Evolutionary conservation across 2,797 vertebrate species (phyloP).

Genomic region (Garrulus glandarius): DNA sequence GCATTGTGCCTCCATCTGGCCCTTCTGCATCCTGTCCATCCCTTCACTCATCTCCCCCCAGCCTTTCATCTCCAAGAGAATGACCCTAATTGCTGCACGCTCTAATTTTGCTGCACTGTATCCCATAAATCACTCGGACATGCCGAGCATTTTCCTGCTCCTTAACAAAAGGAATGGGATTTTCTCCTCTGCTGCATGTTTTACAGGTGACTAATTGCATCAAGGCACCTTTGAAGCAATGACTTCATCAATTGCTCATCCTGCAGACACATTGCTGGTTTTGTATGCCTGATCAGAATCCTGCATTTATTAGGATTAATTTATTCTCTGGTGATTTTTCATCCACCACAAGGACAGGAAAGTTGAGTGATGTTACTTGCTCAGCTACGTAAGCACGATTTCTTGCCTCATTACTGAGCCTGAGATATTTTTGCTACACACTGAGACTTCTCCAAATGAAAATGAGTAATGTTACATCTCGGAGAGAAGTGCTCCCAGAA

Average conservation of each 20-base stretch:
- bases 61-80: constrained; percentile 33
- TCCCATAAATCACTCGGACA: constrained; percentile 33
- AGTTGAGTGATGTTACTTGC: constrained; percentile 46
- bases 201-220: constrained; percentile 60
- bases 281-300: constrained; percentile 26
- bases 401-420: constrained; percentile 61
- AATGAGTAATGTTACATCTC: constrained; percentile 1
- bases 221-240: constrained; percentile 54
- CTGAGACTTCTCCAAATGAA: constrained; percentile 50
- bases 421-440: constrained; percentile 34
- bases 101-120: constrained; percentile 36
- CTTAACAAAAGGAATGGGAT: constrained; percentile 31
- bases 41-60: neutral
- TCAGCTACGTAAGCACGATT: constrained; percentile 54
- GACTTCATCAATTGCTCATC: constrained; percentile 61
- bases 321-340: constrained; percentile 49
- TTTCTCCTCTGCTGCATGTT: constrained; percentile 32
- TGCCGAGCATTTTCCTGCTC: neutral
- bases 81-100: neutral
- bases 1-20: neutral
- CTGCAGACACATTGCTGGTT: neutral
- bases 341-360: constrained; percentile 10
- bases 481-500: neutral
- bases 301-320: constrained; percentile 59
- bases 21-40: constrained; percentile 18